Base-by-base conservation (phyloP, 2,888 invertebrate species). In the Sesia apiformis region DNA sequence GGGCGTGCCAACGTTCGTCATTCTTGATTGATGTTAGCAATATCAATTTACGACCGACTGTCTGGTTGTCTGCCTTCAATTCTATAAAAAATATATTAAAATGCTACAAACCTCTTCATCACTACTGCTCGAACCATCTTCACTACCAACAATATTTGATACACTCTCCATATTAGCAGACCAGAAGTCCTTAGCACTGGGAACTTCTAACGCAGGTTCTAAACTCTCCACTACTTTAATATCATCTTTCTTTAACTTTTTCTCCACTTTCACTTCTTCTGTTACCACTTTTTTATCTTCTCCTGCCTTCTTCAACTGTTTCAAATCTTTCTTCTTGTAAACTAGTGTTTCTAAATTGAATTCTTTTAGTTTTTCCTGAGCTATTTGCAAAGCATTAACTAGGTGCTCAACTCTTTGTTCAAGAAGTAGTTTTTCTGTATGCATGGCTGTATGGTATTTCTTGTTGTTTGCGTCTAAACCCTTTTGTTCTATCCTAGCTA, bases 151-250 rank as follows among this genome's bases (percentile, higher is more conserved):
- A 3, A 57, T 63, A 49, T 66, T 66, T 0, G 60, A 6, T 5
- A 60, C 54, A 5, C 52, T 58, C 0, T 70, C 70, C 4, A 60
- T 58, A 40, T 62, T 64, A 0, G 64, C 61, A 0, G 76, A 63
- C 82, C 88, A 89, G 60, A 88, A 88, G 4, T 84, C 84, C 52
- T 86, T 82, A 4, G 71, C 81, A 63, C 86, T 86, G 0, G 89
- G 85, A 49, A 77, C 72, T 7, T 81, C 77, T 1, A 89, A 55
- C 3, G 66, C 81, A 0, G 86, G 78, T 60, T 76, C 72, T 4
- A 78, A 60, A 49, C 66, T 76, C 3, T 77, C 76, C 4, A 72
- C 63, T 3, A 77, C 65, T 57, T 73, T 72, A 0, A 72, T 62
- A 40, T 5, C 61, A 63, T 63, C 52, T 49, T 56, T 56, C 55